Percentiles rank a stretch among this genome's conserved stretches.
Evolutionary conservation across 2,888 invertebrate species (phyloP).

Genomic region (Clistopyga incitator): DNA sequence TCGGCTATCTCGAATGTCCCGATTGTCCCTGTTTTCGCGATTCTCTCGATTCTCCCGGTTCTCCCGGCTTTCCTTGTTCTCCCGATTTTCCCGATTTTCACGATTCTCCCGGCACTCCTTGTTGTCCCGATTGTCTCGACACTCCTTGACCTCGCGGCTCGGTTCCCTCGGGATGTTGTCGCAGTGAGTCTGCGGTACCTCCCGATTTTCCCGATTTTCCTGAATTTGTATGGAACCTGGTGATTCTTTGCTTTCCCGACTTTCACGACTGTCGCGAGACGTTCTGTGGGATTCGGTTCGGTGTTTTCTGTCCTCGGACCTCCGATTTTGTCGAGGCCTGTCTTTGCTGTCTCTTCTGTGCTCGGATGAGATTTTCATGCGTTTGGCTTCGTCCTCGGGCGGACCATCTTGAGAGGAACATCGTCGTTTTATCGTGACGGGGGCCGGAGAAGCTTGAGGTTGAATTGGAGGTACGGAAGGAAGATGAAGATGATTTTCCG

Average conservation of each 20-base stretch:
- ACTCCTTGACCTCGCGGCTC: slow-evolving; percentile 70
- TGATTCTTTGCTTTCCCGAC: slow-evolving; percentile 68
- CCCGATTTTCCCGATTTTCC: slow-evolving; percentile 56
- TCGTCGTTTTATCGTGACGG: slow-evolving; percentile 89
- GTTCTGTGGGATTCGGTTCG: slow-evolving; percentile 82
- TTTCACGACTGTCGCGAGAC: slow-evolving; percentile 77
- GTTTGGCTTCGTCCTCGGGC: slow-evolving; percentile 87
- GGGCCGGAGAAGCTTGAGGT: slow-evolving; percentile 85
- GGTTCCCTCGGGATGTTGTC: slow-evolving; percentile 22
- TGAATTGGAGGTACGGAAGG: slow-evolving; percentile 73
- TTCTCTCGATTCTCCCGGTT: slow-evolving; percentile 44
- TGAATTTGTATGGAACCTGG: slow-evolving; percentile 57
- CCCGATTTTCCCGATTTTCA: slow-evolving; percentile 75
- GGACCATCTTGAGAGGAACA: slow-evolving; percentile 91
- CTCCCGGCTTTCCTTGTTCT: slow-evolving; percentile 11
- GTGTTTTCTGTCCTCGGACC: slow-evolving; percentile 82
- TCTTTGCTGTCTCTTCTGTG: slow-evolving; percentile 91
- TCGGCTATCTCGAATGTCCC: slow-evolving; percentile 43
- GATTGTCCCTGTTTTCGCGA: slow-evolving; percentile 43
- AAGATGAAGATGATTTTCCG: slow-evolving; percentile 80
- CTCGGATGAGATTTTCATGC: slow-evolving; percentile 86
- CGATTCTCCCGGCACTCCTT: slow-evolving; percentile 55
- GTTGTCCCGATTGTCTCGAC: slow-evolving; percentile 17
- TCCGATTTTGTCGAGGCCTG: slow-evolving; percentile 83
- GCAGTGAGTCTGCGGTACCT: slow-evolving; percentile 51